Evolutionary conservation across 1,140 invertebrate species (phyloP), one percentile per base, ranked within the genome.

Genomic region (Chelonus insularis): DNA sequence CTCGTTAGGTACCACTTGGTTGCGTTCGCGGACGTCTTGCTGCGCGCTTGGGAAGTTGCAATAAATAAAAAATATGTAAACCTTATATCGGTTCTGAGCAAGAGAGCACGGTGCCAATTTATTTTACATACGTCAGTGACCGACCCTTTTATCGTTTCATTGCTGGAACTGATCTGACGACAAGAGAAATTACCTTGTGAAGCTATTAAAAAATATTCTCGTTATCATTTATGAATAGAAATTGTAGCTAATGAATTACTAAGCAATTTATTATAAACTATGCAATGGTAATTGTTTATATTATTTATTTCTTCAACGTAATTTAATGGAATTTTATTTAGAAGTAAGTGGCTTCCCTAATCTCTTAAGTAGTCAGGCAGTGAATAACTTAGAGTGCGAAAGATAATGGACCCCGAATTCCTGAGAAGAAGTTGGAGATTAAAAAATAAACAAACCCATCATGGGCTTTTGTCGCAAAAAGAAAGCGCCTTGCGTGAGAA

Each of bases 401-500:
- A 55, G 36, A 16, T 37, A 20, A 36, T 20, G 29, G 14, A 11
- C 9, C 16, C 51, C 4, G 20, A 57, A 52, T 32, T 36, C 50
- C 25, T 52, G 2, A 11, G 11, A 36, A 25, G 14, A 1, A 11
- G 12, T 12, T 8, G 34, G 11, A 48, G 7, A 58, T 41, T 18
- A 16, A 34, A 11, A 5, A 43, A 57, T 43, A 43, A 57, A 25
- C 23, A 41, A 36, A 34, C 1, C 23, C 41, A n/a, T n/a, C 9
- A 18, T 23, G 20, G 12, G 21, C 45, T 58, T 58, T 58, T 57
- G 39, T 57, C 39, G 43, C 16, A 47, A 16, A 29, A 29, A 59
- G 48, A 54, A 63, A 64, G 50, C 48, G 21, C 57, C 23, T 69
- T 25, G 65, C 65, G 65, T 67, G 68, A 65, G 51, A 57, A 20